Conservation (phyloP, 2,113 vertebrate genomes). For the Cynopterus brachyotis region DNA sequence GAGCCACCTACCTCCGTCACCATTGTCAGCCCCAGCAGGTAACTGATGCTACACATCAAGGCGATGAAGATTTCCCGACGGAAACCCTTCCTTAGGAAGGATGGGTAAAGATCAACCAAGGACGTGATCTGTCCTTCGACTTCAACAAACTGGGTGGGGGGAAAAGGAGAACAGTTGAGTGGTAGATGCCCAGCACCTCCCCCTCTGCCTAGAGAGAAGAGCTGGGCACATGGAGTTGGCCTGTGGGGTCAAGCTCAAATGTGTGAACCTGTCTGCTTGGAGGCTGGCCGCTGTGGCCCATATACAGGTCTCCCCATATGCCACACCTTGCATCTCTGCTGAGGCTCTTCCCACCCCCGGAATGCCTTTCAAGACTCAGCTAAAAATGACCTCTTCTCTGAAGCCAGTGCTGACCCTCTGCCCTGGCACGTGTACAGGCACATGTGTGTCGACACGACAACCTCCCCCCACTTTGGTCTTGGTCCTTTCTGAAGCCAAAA, state of each 20-base stretch:
- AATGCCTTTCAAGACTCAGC: neutral
- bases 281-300: fast-evolving
- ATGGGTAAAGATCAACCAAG: constrained; percentile 98
- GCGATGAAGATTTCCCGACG: constrained; percentile 99
- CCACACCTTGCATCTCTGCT: too few species aligned
- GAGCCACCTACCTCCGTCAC: constrained; percentile 93
- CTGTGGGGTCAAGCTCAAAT: fast-evolving
- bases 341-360: fast-evolving
- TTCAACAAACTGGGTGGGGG: constrained; percentile 93
- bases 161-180: neutral
- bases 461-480: neutral
- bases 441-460: fast-evolving
- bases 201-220: neutral
- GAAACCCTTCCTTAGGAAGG: constrained; percentile 99
- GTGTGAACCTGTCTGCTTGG: fast-evolving
- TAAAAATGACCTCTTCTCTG: neutral
- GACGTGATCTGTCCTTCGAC: constrained; percentile 99
- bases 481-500: neutral
- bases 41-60: constrained; percentile 95
- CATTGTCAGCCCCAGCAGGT: constrained; percentile 98
- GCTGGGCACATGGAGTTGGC: fast-evolving
- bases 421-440: neutral
- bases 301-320: fast-evolving
- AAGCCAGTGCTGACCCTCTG: neutral
- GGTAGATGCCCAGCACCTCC: neutral